Base-by-base conservation (phyloP, 2,888 invertebrate genomes). In the Rhaphigaster nebulosa region DNA sequence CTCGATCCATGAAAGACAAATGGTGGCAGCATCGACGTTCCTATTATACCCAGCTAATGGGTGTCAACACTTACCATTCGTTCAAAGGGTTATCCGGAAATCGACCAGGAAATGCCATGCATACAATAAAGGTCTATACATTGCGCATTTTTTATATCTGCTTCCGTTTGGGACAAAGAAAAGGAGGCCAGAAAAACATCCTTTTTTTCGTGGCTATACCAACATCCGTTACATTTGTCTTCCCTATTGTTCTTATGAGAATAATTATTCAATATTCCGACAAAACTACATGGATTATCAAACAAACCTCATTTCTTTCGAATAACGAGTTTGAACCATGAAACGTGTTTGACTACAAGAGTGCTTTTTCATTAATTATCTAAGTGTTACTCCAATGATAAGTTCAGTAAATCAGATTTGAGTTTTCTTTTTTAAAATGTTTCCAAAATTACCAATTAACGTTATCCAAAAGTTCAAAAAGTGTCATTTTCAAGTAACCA, bases 81-180 rank as follows among this genome's bases (percentile, higher is more conserved):
- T n/a, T 84, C 84, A 50, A 84, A 41, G 45, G n/a, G 26, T 50
- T 45, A 23, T 45, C 38, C 84, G 84, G 84, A 45, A 84, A 84
- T 84, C 84, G 84, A 84, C 45, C 84, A 84, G 84, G 84, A 84
- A 84, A 84, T n/a, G 45, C n/a, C 26, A 20, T 76, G 38, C 70
- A 76, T 76, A 84, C 80, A 80, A 38, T 84, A 38, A 10, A 6
- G 23, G 41, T 38, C 41, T 29, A 41, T 80, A 84, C 45, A 84
- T 50, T n/a, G 45, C n/a, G 45, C 84, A 84, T 84, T 84, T 84
- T 45, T 84, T 45, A 84, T 45, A 5, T 10, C 26, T 3, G 13
- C 84, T 84, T 84, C 84, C 84, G 45, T 45, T 45, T 10, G 20
- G 45, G 4, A n/a, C 13, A n/a, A n/a, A 45, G 10, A 45, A 50